phyloP scores from a whole-genome alignment of 2,113 vertebrate species.

The Pachyramphus minor region DNA sequence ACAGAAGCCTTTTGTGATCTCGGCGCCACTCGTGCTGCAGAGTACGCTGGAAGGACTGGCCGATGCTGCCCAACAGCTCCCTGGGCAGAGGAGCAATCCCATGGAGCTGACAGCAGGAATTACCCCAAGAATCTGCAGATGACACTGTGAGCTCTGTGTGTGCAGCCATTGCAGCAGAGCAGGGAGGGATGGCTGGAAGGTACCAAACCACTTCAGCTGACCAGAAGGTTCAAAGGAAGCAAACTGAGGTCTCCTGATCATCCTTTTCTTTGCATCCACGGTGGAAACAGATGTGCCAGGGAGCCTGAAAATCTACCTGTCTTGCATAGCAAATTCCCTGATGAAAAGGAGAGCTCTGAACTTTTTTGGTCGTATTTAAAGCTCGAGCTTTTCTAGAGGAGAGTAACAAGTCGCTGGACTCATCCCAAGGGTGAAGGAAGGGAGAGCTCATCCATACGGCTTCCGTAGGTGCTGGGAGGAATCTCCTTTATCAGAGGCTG shows the following conservation, averaged over 20 bases:
- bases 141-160: background rate
- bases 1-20: constrained; percentile 17
- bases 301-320: constrained; percentile 9
- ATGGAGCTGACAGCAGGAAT: background rate
- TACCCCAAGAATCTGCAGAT: background rate
- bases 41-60: background rate
- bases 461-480: background rate
- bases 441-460: background rate
- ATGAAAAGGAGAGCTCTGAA: constrained; percentile 31
- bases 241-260: background rate
- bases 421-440: background rate
- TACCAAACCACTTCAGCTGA: constrained; percentile 28
- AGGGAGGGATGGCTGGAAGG: constrained; percentile 14
- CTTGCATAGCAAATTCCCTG: background rate
- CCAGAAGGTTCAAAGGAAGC: constrained; percentile 44
- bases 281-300: background rate
- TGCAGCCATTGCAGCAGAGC: constrained; percentile 8
- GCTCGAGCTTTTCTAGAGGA: background rate
- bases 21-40: background rate
- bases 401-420: constrained; percentile 13
- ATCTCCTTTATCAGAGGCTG: constrained; percentile 19
- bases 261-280: background rate
- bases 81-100: background rate
- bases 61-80: background rate
- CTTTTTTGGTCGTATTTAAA: background rate